Percentiles rank a stretch among this genome's conserved stretches.
These are phyloP conservation scores for Sigmodon hispidus DNA, from an alignment of 2,113 vertebrate species.

Conservation along the genomic window DNA sequence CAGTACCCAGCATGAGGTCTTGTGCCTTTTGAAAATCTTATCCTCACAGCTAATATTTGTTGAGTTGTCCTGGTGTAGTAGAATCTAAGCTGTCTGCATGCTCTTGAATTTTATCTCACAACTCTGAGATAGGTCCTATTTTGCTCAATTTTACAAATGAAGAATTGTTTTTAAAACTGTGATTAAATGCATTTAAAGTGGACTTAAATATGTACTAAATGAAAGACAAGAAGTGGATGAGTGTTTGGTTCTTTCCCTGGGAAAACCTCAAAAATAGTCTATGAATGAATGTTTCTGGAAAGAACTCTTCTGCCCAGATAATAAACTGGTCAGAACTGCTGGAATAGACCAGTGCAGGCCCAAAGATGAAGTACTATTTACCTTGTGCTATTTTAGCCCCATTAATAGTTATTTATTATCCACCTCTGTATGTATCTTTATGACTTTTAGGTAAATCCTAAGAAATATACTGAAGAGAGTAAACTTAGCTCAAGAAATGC, in stretches of 20 bases:
- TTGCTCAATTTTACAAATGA: neutral
- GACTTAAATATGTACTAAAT: slow-evolving; percentile 64
- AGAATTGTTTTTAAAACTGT: slow-evolving; percentile 39
- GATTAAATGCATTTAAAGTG: slow-evolving; percentile 57
- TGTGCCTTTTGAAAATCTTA: neutral
- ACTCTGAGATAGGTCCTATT: neutral
- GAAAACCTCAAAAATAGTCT: slow-evolving; percentile 51
- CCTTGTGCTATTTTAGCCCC: neutral
- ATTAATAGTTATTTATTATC: neutral
- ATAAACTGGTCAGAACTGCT: too few relatives aligned
- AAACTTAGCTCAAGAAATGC: too few relatives aligned
- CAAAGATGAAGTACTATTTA: neutral
- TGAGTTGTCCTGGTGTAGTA: neutral
- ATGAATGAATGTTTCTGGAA: neutral
- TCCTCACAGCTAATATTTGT: neutral
- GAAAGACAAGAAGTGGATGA: slow-evolving; percentile 62
- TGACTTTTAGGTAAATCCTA: neutral
- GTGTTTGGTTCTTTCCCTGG: slow-evolving; percentile 39
- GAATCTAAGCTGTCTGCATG: neutral
- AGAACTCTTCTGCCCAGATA: neutral
- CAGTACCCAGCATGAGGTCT: neutral
- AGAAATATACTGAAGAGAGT: too few relatives aligned
- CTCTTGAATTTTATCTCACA: neutral
- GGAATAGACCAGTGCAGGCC: neutral
- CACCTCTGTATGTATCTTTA: neutral